Evolutionary conservation across 2,888 invertebrate genomes (phyloP).

Genomic region (Leuctra nigra): DNA sequence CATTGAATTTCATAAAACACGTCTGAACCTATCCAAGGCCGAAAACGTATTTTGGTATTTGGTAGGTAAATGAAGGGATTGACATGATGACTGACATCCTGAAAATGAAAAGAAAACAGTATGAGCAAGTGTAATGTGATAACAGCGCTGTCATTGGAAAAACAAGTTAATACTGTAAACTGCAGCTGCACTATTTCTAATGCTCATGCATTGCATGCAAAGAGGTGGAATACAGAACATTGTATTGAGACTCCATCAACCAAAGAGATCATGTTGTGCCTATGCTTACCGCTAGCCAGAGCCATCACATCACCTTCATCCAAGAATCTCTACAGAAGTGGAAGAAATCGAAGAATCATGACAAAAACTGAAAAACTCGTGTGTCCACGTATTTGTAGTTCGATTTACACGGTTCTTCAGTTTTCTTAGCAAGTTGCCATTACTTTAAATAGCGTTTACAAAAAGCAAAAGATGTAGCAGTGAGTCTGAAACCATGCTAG

Average conservation of each 20-base stretch:
- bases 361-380: too few relatives aligned
- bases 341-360: too few relatives aligned
- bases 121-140: not conserved
- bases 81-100: constrained; percentile 83
- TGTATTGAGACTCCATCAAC: not conserved
- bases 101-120: constrained; percentile 37
- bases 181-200: not conserved
- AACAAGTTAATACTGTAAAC: not conserved
- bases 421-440: too few relatives aligned
- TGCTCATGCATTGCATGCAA: not conserved
- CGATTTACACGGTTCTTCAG: too few relatives aligned
- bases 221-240: not conserved
- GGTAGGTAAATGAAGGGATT: constrained; percentile 73
- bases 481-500: too few relatives aligned
- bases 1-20: too few relatives aligned
- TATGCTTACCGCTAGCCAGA: too few relatives aligned
- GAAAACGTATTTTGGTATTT: constrained; percentile 80
- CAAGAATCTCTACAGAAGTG: too few relatives aligned
- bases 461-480: too few relatives aligned
- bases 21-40: constrained; percentile 67
- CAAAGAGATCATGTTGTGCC: not conserved
- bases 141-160: not conserved
- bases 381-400: too few relatives aligned
- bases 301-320: too few relatives aligned
- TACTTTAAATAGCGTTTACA: too few relatives aligned